Base-by-base conservation (phyloP, 2,113 vertebrate genomes). In the Cettia cetti region DNA sequence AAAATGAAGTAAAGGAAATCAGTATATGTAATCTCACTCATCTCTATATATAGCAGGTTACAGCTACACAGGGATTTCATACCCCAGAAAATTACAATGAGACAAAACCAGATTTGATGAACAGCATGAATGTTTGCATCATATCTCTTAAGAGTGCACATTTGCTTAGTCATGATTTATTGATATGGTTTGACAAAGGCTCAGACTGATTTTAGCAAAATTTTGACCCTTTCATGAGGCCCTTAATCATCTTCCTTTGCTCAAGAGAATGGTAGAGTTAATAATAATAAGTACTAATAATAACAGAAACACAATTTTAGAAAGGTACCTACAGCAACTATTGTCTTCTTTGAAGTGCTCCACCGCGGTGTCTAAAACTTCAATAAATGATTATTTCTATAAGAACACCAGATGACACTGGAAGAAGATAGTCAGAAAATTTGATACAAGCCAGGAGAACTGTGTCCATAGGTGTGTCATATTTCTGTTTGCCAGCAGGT, bases 1-100 rank as follows among this genome's bases (percentile, higher is more conserved):
- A 47, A 91, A 93, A 74, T 37, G 49, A 94, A 94, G 40, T 84
- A 92, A 87, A 80, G 18, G 60, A 79, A 95, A 92, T 69, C 28
- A 56, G 49, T 86, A 28, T 11, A 28, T 54, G 66, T 39, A 86
- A 3, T 82, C 77, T 95, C 59, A 72, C 16, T 93, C 39, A 27
- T 22, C 18, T 96, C 80, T 78, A 40, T 83, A 11, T 54, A 52
- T 84, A 81, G 54, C 14, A 28, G 70, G 92, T 89, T 78, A 74
- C n/a, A 44, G 3, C 27, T 44, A 45, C 22, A 20, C 40, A 78
- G 68, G 66, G 50, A 82, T 79, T 61, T 94, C 49, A 33, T 65
- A 50, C 40, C 5, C 15, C 15, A 26, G 35, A 82, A 84, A 60
- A 89, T 37, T 2, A 31, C 53, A 88, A 7, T 5, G 7, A 76